These are phyloP conservation scores for Scelioninae gen. 2 DNA, from an alignment of 2,888 invertebrate genomes.

Conservation along the genomic window DNA sequence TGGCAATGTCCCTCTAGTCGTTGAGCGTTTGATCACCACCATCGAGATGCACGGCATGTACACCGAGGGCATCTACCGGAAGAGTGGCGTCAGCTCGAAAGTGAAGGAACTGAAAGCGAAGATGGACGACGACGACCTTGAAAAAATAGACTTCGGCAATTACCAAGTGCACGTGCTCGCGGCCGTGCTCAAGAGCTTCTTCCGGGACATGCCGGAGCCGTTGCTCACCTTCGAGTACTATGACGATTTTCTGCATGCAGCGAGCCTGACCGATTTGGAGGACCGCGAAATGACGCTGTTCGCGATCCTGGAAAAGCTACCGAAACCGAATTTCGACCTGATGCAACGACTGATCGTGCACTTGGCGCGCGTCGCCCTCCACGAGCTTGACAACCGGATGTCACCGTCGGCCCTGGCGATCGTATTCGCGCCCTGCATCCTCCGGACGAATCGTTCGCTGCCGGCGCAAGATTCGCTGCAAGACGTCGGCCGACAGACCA, in stretches of 20 bases:
- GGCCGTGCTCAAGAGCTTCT: slow-evolving; percentile 90
- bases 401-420: slow-evolving; percentile 93
- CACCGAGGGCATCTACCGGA: slow-evolving; percentile 94
- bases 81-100: slow-evolving; percentile 91
- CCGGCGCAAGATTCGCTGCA: slow-evolving; percentile 94
- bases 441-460: slow-evolving; percentile 89
- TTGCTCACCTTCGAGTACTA: slow-evolving; percentile 94
- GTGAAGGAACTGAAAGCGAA: slow-evolving; percentile 85
- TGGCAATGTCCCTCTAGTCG: slow-evolving; percentile 89
- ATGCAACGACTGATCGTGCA: slow-evolving; percentile 96
- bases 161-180: slow-evolving; percentile 91
- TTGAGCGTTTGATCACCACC: slow-evolving; percentile 90
- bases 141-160: slow-evolving; percentile 84
- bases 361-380: slow-evolving; percentile 89
- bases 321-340: slow-evolving; percentile 91
- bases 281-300: slow-evolving; percentile 90
- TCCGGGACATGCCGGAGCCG: slow-evolving; percentile 95
- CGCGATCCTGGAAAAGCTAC: slow-evolving; percentile 91
- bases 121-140: slow-evolving; percentile 85
- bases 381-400: slow-evolving; percentile 94
- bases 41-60: slow-evolving; percentile 95
- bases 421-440: slow-evolving; percentile 95
- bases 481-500: slow-evolving; percentile 92
- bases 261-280: slow-evolving; percentile 87
- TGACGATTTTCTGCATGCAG: slow-evolving; percentile 94